These are phyloP conservation scores for Papilio gigon DNA, from an alignment of 2,888 invertebrate genomes.

Conservation along the genomic window DNA sequence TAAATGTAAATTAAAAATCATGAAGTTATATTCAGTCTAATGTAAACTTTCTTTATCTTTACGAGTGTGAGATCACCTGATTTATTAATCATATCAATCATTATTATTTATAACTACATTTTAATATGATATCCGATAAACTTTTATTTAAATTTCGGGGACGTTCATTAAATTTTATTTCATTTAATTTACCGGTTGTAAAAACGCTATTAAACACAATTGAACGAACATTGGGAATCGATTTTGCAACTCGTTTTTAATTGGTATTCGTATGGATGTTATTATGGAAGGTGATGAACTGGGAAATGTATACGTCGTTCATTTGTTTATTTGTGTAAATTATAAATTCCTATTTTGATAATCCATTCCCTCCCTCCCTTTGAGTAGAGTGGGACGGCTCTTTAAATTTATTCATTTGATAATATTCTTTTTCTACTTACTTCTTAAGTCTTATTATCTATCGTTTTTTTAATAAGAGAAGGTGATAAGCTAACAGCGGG, in stretches of 20 bases:
- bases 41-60: not conserved
- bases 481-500: too few relatives aligned
- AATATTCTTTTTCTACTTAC: too few relatives aligned
- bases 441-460: too few relatives aligned
- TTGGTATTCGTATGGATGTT: slow-evolving; percentile 11
- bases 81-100: slow-evolving; percentile 1
- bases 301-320: too few relatives aligned
- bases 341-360: not conserved
- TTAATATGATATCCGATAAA: slow-evolving; percentile 9
- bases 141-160: not conserved
- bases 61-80: not conserved
- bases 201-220: slow-evolving; percentile 21
- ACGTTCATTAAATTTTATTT: slow-evolving; percentile 27
- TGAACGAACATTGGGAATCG: slow-evolving; percentile 21
- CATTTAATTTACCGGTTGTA: slow-evolving; percentile 31
- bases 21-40: too few relatives aligned
- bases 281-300: not conserved
- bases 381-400: too few relatives aligned
- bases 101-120: slow-evolving; percentile 11
- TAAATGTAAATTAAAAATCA: too few relatives aligned
- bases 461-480: too few relatives aligned
- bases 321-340: not conserved
- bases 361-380: too few relatives aligned
- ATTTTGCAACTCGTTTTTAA: slow-evolving; percentile 12
- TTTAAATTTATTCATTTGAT: too few relatives aligned